Base-by-base conservation (phyloP, 2,888 invertebrate genomes). In the Mylabris sibirica region DNA sequence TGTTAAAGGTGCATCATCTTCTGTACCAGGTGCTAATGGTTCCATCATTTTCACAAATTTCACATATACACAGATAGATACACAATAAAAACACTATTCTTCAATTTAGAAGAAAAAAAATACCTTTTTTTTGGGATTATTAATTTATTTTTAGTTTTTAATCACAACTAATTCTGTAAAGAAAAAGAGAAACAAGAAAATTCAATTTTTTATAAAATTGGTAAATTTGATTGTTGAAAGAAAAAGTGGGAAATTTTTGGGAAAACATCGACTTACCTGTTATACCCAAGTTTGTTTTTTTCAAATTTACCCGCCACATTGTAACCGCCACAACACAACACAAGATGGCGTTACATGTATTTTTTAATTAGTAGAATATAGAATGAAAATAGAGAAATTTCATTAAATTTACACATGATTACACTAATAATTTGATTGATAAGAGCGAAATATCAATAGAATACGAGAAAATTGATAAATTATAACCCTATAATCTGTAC, bases 11-110 rank as follows among this genome's bases (percentile, higher is more conserved):
- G 76, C 76, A 61, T 83, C 83, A 70, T 82, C 82, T 78, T 83
- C 83, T 41, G 83, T 83, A 53, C 83, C 83, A 26, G 83, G 83
- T 35, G 83, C 82, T 66, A 78, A 70, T 26, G 82, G 82, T 72
- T 83, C 82, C 82, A 82, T 82, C 59, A 70, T 77, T 59, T 41
- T 65, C 70, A 68, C 64, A 64, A 68, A 57, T 53, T 26, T 64
- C 8, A 6, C 30, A 30, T 8, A 69, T 75, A 68, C 70, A 64
- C 60, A 72, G 66, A 69, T 72, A 72, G 66, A 69, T 72, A 53
- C 41, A 41, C 41, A 41, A 41, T 14, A 49, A 49, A 17, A 49
- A 49, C 49, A 49, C 49, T 49, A 20, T 17, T 5, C 72, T 72
- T 30, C 30, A 30, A 30, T 30, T 30, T 30, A 30, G 30, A 30